A percentile compares a stretch with the other conserved stretches of the same genome.
Evolutionary conservation across 2,797 vertebrate species (phyloP).

Genomic region (Todus mexicanus): DNA sequence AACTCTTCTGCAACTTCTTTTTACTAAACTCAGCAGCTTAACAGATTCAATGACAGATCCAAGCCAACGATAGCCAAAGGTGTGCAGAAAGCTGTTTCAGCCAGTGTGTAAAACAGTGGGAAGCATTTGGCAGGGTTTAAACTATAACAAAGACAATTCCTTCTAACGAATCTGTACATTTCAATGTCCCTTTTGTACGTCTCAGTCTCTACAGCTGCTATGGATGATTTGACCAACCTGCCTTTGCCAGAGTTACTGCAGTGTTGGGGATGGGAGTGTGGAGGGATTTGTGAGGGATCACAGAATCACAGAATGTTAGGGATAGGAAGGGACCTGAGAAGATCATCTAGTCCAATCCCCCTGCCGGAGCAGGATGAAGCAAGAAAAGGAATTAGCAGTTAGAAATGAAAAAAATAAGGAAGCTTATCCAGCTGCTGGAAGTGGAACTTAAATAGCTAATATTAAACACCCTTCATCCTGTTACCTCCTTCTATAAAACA

Average conservation of each 20-base stretch:
- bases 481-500: neutral
- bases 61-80: slow-evolving; percentile 16
- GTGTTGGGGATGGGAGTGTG: rapidly evolving
- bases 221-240: neutral
- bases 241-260: neutral
- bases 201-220: neutral
- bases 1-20: slow-evolving; percentile 12
- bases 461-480: neutral
- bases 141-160: neutral
- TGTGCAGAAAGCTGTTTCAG: neutral
- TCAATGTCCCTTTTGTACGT: slow-evolving; percentile 1
- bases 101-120: neutral
- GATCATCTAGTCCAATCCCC: no score
- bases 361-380: no score
- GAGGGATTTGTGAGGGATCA: neutral
- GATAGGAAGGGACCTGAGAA: no score
- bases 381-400: neutral
- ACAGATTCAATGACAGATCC: neutral
- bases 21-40: slow-evolving; percentile 2
- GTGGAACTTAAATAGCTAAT: neutral
- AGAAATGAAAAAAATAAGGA: neutral
- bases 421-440: neutral
- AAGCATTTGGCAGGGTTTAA: neutral
- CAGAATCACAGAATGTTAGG: no score
- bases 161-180: slow-evolving; percentile 2